Percentiles rank a stretch among this genome's conserved stretches.
These are phyloP conservation scores for Dolichallabes microphthalmus DNA, from an alignment of 2,113 vertebrate genomes.

Conservation along the genomic window DNA sequence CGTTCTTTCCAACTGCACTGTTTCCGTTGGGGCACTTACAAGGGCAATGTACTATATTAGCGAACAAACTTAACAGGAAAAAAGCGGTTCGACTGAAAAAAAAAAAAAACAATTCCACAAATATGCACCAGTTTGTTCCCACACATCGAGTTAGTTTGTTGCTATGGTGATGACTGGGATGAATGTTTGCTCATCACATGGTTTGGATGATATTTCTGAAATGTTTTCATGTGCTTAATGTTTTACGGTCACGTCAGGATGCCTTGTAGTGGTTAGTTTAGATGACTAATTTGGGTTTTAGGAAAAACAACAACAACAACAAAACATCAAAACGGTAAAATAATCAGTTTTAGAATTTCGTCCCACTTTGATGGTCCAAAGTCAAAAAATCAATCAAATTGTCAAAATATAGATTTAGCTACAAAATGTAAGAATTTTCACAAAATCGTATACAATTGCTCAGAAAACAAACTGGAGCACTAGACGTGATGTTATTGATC, in stretches of 20 bases:
- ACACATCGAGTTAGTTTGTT: constrained; percentile 42
- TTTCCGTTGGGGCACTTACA: constrained; percentile 72
- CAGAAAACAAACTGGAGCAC: background rate
- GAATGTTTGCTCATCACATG: constrained; percentile 61
- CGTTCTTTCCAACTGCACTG: constrained; percentile 77
- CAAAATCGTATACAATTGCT: background rate
- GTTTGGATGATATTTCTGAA: constrained; percentile 64
- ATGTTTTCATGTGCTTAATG: constrained; percentile 45
- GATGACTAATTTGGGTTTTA: background rate
- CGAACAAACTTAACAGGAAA: constrained; percentile 55
- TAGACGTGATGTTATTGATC: constrained; percentile 53
- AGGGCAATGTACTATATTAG: constrained; percentile 67
- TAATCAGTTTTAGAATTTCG: background rate
- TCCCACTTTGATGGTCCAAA: background rate
- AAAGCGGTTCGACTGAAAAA: constrained; percentile 33
- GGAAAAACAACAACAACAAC: background rate
- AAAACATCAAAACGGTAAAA: background rate
- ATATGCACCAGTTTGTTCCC: constrained; percentile 65
- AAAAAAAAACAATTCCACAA: constrained; percentile 49
- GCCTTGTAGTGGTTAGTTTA: background rate
- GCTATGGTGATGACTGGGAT: constrained; percentile 53
- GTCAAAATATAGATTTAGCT: background rate
- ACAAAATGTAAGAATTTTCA: background rate
- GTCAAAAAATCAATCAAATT: background rate
- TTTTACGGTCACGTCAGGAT: background rate